A percentile compares a stretch with the other conserved stretches of the same genome.
phyloP scores from a whole-genome alignment of 2,797 vertebrate species.

The Lycodopsis pacificus region DNA sequence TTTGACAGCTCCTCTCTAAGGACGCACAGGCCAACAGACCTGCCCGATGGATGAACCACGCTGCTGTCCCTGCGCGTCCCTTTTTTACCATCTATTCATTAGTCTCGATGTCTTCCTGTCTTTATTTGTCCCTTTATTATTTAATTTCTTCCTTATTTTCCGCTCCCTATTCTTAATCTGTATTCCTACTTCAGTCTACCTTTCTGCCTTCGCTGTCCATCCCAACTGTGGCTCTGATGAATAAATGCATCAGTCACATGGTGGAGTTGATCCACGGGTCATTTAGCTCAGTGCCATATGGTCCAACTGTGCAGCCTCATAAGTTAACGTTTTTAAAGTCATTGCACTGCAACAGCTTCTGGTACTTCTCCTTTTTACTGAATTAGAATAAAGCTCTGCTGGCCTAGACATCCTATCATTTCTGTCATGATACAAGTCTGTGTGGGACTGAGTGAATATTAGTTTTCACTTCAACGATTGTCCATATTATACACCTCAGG shows the following conservation, averaged over 20 bases:
- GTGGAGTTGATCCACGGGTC: conserved; percentile 62
- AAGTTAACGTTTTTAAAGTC: conserved; percentile 60
- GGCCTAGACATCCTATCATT: neutral
- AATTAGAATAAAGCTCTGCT: neutral
- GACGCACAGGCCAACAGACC: conserved; percentile 15
- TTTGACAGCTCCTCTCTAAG: conserved; percentile 46
- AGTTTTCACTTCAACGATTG: conserved; percentile 2
- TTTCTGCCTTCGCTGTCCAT: conserved; percentile 23
- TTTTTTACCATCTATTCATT: conserved; percentile 9
- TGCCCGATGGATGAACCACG: conserved; percentile 45
- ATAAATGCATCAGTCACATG: conserved; percentile 71
- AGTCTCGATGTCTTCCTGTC: conserved; percentile 27
- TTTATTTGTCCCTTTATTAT: conserved; percentile 8
- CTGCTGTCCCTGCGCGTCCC: conserved; percentile 6
- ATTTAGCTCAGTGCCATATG: conserved; percentile 65
- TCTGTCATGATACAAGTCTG: neutral
- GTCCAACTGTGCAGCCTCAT: conserved; percentile 52
- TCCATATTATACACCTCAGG: neutral
- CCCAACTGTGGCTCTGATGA: conserved; percentile 53
- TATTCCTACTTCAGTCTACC: conserved; percentile 38
- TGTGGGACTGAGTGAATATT: neutral
- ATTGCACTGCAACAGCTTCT: conserved; percentile 6
- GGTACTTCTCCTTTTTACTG: neutral
- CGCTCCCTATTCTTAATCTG: conserved; percentile 15
- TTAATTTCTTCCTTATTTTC: neutral